Percentiles rank a stretch among this genome's conserved stretches.
Conservation (phyloP, 2,888 invertebrate genomes). For the Leptarthrus brevirostris region DNA sequence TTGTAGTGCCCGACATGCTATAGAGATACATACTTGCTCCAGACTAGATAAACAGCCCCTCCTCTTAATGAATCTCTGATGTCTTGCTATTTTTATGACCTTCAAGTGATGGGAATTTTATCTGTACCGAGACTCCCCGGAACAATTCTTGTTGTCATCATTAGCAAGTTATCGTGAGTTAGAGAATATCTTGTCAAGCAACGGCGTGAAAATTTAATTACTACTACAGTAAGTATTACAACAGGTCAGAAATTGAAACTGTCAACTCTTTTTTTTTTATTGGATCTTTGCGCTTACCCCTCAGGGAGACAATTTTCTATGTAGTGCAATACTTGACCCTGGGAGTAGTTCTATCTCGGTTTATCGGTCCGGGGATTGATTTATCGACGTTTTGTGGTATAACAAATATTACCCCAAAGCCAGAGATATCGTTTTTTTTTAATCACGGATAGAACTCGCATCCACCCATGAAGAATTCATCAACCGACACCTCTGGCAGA, state of each 20-base stretch:
- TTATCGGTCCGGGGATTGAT: conserved; percentile 20
- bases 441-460: no score
- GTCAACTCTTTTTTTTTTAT: not conserved
- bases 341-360: not conserved
- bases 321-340: no score
- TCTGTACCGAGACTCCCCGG: not conserved
- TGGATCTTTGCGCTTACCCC: not conserved
- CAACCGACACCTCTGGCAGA: not conserved
- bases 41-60: no score
- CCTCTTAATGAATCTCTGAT: no score
- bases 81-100: not conserved
- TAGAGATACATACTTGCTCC: no score
- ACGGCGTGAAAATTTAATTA: conserved; percentile 26
- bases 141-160: not conserved
- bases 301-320: no score
- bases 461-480: no score
- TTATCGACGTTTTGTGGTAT: no score
- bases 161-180: conserved; percentile 2
- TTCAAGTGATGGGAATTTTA: not conserved
- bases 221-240: not conserved
- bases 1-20: no score
- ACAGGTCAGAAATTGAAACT: not conserved
- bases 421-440: no score
- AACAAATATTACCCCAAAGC: no score
- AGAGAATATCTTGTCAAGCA: not conserved